A percentile compares a stretch with the other conserved stretches of the same genome.
These are phyloP conservation scores for Heliconius charithonia DNA, from an alignment of 2,888 invertebrate genomes.

Conservation along the genomic window DNA sequence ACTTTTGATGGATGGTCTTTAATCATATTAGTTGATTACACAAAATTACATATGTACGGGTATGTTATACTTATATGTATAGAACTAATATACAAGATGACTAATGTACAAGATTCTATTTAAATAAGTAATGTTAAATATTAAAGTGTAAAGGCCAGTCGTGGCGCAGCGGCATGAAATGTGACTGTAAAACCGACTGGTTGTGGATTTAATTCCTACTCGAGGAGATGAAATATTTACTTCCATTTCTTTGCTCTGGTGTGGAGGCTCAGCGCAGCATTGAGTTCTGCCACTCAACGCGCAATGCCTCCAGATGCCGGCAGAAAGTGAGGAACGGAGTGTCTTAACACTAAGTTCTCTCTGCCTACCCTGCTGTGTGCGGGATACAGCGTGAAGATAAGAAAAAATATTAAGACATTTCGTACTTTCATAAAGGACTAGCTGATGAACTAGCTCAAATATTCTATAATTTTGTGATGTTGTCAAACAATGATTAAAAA, in stretches of 20 bases:
- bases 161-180: too few species aligned
- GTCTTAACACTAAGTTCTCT: too few species aligned
- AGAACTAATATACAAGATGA: not conserved
- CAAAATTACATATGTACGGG: not conserved
- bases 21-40: slow-evolving; percentile 1
- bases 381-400: too few species aligned
- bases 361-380: too few species aligned
- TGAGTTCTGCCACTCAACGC: too few species aligned
- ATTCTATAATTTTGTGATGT: not conserved
- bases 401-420: not conserved
- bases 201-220: too few species aligned
- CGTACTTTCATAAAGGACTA: not conserved
- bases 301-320: too few species aligned
- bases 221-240: too few species aligned
- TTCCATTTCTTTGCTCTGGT: too few species aligned
- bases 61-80: not conserved
- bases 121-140: not conserved
- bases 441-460: not conserved
- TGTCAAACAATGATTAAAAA: not conserved
- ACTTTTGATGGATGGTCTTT: slow-evolving; percentile 3
- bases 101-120: not conserved
- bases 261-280: too few species aligned
- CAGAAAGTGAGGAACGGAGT: too few species aligned
- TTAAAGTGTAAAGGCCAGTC: not conserved
- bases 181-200: too few species aligned